These are phyloP conservation scores for Mormyrops boulengeri DNA, from an alignment of 2,797 vertebrate species.

Conservation along the genomic window DNA sequence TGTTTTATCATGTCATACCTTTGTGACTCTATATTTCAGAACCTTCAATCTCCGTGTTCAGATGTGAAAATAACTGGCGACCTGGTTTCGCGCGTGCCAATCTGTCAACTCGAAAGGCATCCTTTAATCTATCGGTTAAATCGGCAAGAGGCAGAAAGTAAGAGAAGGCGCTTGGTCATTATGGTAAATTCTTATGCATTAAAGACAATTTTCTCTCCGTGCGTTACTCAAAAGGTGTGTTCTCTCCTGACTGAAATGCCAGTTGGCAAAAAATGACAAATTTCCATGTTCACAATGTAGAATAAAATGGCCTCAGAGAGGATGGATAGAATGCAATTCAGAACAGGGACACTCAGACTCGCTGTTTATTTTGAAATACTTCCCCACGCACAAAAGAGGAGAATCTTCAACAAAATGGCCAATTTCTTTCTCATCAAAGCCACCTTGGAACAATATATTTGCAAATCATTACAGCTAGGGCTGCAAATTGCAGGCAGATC, in stretches of 20 bases:
- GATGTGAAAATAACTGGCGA: neutral
- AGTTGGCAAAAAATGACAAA: neutral
- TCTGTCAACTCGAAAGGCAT: neutral
- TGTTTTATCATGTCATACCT: neutral
- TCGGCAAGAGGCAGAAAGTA: conserved; percentile 9
- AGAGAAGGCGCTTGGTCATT: conserved; percentile 3
- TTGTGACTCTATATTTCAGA: neutral
- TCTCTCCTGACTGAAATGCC: neutral
- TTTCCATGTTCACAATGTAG: neutral
- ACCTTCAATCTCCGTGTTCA: neutral
- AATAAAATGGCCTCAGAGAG: neutral
- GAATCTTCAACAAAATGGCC: neutral
- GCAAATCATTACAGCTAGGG: neutral
- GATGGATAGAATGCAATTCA: neutral
- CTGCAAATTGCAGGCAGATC: neutral
- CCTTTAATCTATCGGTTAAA: conserved; percentile 1
- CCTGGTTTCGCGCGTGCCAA: neutral
- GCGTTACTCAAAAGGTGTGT: conserved; percentile 1
- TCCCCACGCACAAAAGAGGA: neutral
- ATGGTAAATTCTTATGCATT: conserved; percentile 22
- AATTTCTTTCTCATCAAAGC: conserved; percentile 5
- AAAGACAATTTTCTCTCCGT: conserved; percentile 19
- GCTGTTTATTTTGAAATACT: neutral
- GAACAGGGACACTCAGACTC: neutral
- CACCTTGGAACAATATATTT: neutral